phyloP scores from a whole-genome alignment of 2,888 invertebrate species.

The Eustalomyia histrio region DNA sequence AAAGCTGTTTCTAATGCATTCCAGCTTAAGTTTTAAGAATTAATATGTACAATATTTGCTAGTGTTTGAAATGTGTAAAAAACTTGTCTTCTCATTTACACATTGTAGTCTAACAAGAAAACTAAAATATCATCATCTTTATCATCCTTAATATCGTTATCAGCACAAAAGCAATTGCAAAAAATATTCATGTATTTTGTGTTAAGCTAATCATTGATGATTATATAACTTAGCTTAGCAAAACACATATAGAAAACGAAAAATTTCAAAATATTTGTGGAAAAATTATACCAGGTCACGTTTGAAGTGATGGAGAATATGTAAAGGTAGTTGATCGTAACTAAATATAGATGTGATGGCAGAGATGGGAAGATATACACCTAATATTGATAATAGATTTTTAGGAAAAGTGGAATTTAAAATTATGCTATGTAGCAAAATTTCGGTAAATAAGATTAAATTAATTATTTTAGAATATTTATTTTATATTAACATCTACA shows the following conservation, averaged over 20 bases:
- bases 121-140: constrained; percentile 36
- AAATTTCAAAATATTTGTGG: neutral
- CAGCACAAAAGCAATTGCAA: constrained; percentile 70
- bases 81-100: neutral
- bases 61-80: neutral
- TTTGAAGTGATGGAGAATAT: neutral
- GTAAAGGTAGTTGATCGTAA: no score
- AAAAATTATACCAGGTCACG: neutral
- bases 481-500: no score
- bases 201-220: constrained; percentile 31
- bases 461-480: no score
- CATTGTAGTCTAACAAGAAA: constrained; percentile 2
- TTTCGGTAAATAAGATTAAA: no score
- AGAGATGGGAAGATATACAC: no score
- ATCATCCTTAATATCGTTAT: constrained; percentile 19
- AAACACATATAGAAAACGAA: neutral
- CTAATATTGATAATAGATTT: no score
- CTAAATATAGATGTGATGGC: no score
- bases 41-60: neutral
- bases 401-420: no score
- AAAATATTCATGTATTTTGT: constrained; percentile 65
- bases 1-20: neutral
- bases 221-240: neutral
- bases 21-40: neutral
- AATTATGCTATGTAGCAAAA: no score